Percentiles rank a stretch among this genome's conserved stretches.
Evolutionary conservation across 2,797 vertebrate species (phyloP).

Genomic region (Champsocephalus esox): DNA sequence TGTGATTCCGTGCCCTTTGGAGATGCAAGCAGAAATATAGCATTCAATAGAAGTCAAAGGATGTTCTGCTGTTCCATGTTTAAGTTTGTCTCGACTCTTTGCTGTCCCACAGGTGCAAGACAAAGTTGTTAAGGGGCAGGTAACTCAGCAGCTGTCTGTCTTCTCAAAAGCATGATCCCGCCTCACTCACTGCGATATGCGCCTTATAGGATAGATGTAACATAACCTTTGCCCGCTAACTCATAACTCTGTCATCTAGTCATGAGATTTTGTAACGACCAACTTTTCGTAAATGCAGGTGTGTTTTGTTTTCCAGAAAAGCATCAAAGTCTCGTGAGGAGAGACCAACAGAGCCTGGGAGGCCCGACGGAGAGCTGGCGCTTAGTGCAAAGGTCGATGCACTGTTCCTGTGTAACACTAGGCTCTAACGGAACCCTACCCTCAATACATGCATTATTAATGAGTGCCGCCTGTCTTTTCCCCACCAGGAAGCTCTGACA

Average conservation of each 20-base stretch:
- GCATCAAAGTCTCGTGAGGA: constrained; percentile 60
- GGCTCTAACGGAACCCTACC: background rate
- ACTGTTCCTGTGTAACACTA: background rate
- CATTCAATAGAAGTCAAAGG: background rate
- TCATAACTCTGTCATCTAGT: background rate
- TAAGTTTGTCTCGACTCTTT: constrained; percentile 42
- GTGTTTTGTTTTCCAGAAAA: constrained; percentile 70
- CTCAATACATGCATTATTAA: background rate
- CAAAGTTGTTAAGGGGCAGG: constrained; percentile 81
- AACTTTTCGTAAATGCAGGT: background rate
- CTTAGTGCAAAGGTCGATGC: constrained; percentile 69
- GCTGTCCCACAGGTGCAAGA: constrained; percentile 79
- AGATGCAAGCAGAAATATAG: background rate
- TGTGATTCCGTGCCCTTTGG: background rate
- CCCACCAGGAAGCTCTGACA: constrained; percentile 63
- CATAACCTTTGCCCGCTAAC: constrained; percentile 6
- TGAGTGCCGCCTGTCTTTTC: background rate
- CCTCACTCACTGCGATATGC: constrained; percentile 13
- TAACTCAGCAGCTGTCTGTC: constrained; percentile 67
- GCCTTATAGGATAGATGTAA: constrained; percentile 23
- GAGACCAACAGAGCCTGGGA: constrained; percentile 52
- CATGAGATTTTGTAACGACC: background rate
- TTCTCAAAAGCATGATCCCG: constrained; percentile 47
- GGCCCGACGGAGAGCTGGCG: constrained; percentile 54
- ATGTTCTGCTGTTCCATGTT: background rate